phyloP scores from a whole-genome alignment of 2,888 invertebrate species.

The Andrena fulva region DNA sequence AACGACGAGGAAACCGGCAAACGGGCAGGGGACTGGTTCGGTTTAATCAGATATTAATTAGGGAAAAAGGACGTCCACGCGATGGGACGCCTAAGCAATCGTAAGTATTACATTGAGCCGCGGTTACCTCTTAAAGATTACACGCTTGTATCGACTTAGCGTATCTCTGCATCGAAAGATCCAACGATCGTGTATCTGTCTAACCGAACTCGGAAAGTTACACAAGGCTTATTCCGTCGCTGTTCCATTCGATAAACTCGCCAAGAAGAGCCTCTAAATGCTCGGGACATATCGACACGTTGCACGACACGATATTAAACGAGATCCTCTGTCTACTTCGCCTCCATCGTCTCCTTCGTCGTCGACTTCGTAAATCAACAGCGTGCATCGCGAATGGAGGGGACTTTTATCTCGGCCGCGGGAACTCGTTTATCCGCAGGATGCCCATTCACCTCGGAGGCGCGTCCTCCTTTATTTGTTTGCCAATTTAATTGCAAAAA shows the following conservation, averaged over 20 bases:
- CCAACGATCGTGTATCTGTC: background rate
- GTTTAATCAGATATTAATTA: slow-evolving; percentile 51
- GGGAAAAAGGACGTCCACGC: background rate
- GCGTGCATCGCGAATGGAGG: slow-evolving; percentile 53
- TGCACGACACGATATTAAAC: slow-evolving; percentile 28
- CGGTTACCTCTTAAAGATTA: slow-evolving; percentile 20
- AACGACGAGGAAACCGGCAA: slow-evolving; percentile 16
- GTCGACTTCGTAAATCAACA: slow-evolving; percentile 69
- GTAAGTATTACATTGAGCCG: background rate
- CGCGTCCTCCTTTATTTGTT: slow-evolving; percentile 62
- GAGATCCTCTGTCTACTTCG: slow-evolving; percentile 16
- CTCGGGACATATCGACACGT: slow-evolving; percentile 25
- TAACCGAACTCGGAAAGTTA: background rate
- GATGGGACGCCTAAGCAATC: background rate
- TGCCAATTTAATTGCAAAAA: slow-evolving; percentile 71
- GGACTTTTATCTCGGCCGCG: slow-evolving; percentile 58
- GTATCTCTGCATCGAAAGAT: slow-evolving; percentile 8
- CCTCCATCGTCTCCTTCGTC: slow-evolving; percentile 8
- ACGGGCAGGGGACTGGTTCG: background rate
- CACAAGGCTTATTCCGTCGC: background rate
- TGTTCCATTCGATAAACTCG: slow-evolving; percentile 18
- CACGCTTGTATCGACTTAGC: background rate
- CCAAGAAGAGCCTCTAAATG: background rate
- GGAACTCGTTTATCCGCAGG: slow-evolving; percentile 71
- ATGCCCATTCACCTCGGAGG: slow-evolving; percentile 63